Evolutionary conservation across 2,797 vertebrate genomes (phyloP).

Genomic region (Macropus fuliginosus): DNA sequence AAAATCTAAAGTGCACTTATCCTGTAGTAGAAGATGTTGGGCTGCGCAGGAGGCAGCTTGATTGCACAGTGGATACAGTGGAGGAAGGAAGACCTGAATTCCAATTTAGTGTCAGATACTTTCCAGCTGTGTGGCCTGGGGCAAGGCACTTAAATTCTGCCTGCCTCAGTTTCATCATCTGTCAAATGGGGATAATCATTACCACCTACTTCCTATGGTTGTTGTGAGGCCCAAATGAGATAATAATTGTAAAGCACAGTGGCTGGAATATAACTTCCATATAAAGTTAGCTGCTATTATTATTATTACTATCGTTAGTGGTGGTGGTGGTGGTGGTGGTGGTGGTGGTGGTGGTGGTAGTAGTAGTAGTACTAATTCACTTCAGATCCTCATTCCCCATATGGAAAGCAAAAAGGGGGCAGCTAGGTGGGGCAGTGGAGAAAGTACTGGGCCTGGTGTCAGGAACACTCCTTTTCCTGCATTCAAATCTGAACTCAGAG

Average conservation of each 20-base stretch:
- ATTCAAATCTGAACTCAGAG: neutral
- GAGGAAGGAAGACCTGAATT: neutral
- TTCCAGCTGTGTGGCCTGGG: neutral
- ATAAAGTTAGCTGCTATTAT: neutral
- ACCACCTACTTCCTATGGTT: neutral
- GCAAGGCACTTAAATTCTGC: neutral
- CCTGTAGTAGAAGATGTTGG: neutral
- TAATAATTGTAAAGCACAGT: neutral
- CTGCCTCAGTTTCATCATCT: neutral
- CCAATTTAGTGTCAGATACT: neutral
- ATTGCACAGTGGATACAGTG: neutral
- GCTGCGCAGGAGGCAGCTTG: neutral
- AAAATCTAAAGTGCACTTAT: neutral
- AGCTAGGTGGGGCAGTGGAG: neutral
- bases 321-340: neutral
- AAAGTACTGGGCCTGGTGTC: neutral
- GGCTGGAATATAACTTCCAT: neutral
- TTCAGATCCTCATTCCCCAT: neutral
- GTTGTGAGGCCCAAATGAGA: neutral
- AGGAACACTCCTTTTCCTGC: neutral
- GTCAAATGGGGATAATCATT: neutral
- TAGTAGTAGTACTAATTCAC: neutral
- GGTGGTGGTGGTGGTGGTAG: neutral
- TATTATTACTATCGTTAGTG: neutral
- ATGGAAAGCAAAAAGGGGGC: neutral